A percentile compares a stretch with the other conserved stretches of the same genome.
Conservation (phyloP, 2,113 vertebrate species). For the Ibidorhyncha struthersii region DNA sequence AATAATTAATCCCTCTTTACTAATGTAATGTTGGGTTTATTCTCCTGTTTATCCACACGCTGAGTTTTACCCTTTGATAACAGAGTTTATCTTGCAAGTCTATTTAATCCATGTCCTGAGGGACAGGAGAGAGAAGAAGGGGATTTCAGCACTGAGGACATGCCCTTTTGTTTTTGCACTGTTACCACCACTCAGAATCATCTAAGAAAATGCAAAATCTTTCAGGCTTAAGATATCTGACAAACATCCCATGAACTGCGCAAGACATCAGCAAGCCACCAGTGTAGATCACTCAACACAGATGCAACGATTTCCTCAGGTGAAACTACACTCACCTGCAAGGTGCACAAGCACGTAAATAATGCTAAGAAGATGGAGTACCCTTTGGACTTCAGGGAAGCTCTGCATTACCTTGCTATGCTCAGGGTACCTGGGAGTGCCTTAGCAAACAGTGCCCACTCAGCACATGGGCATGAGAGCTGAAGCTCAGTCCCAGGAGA, state of each 20-base stretch:
- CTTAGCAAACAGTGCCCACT: background rate
- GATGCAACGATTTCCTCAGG: background rate
- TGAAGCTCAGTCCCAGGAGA: background rate
- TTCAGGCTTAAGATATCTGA: background rate
- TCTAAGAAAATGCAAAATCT: background rate
- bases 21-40: background rate
- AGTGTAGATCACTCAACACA: fast-evolving
- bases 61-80: background rate
- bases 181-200: background rate
- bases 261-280: background rate
- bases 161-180: background rate
- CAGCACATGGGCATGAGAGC: fast-evolving
- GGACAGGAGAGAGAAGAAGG: background rate
- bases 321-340: background rate
- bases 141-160: background rate
- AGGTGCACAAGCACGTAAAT: background rate
- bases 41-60: background rate
- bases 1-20: background rate
- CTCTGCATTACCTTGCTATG: background rate
- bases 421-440: fast-evolving
- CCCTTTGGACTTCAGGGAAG: background rate
- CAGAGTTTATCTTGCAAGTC: background rate
- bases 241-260: background rate
- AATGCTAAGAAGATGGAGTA: background rate
- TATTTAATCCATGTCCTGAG: background rate